These are phyloP conservation scores for Procambarus clarkii DNA, from an alignment of 1,140 invertebrate genomes.

Conservation along the genomic window DNA sequence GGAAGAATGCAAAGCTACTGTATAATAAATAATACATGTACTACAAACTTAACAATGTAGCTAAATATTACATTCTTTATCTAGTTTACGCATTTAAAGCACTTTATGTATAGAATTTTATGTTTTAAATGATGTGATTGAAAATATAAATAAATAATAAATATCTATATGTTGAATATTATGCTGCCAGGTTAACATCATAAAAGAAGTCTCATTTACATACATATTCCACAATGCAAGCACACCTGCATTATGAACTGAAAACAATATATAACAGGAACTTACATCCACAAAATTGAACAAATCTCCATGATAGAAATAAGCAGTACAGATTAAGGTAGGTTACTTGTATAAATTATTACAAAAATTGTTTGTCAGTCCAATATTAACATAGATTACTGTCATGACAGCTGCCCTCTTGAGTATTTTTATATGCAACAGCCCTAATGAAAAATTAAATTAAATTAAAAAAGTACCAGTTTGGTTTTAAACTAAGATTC, in stretches of 20 bases:
- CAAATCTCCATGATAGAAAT: background rate
- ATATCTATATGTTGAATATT: background rate
- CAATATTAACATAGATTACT: conserved; percentile 6
- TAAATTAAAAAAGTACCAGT: too few relatives aligned
- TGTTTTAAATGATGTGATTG: background rate
- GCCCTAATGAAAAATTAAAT: too few relatives aligned
- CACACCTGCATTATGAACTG: too few relatives aligned
- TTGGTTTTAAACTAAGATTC: too few relatives aligned
- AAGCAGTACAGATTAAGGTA: background rate
- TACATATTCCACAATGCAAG: background rate
- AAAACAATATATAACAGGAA: too few relatives aligned
- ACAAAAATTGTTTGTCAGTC: background rate
- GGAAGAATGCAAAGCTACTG: background rate
- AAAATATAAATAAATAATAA: background rate
- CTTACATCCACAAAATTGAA: background rate
- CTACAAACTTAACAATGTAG: background rate
- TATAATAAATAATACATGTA: conserved; percentile 1
- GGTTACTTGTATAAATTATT: background rate
- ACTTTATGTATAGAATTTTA: background rate
- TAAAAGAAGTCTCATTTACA: background rate
- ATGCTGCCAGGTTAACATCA: background rate
- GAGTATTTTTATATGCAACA: conserved; percentile 10
- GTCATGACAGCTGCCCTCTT: conserved; percentile 43
- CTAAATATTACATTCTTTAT: background rate
- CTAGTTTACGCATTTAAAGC: background rate